Evolutionary conservation across 2,888 invertebrate species (phyloP), one percentile per base, ranked within the genome.

Genomic region (Rhingia rostrata): DNA sequence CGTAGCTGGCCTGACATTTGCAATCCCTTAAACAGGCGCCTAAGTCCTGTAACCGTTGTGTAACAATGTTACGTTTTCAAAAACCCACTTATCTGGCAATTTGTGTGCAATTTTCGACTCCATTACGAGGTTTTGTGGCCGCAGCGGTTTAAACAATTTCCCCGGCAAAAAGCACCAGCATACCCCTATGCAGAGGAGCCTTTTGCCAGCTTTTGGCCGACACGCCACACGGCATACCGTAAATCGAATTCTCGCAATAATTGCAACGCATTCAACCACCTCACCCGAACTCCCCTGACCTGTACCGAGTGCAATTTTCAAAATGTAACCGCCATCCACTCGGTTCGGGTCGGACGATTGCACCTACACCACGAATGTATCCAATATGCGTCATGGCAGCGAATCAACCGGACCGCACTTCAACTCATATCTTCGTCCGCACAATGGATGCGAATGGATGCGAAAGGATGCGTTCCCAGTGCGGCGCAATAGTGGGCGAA

Each of bases 101-200:
- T 83, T 83, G 82, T 83, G 78, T 78, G 78, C 82, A 83, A 78
- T 78, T 83, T 78, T 78, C 82, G 67, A 83, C 82, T 83, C 78
- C 82, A 83, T 83, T 83, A 83, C 67, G 78, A 73, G 72, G 72
- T 67, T 73, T 73, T 83, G 78, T 37, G 78, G 73, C 64, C 51
- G 43, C 72, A 70, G 82, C 39, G 78, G 78, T 67, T 74, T 47
- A 10, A 83, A 58, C 67, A 78, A 73, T 66, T 67, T 82, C 45
- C 70, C 53, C 43, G 67, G 72, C 66, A 66, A 83, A 81, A 78
- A 73, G 78, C 32, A 43, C 41, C 64, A 22, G 22, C 22, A 22
- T 22, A 22, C 22, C 22, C 22, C 22, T 22, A 22, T 2, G 22
- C 22, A 22, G 22, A 22, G 41, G 66, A 78, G 67, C 47, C 78